phyloP scores from a whole-genome alignment of 30 jellyfish, hydroid and myxozoan genomes.

The Pelagia noctiluca region DNA sequence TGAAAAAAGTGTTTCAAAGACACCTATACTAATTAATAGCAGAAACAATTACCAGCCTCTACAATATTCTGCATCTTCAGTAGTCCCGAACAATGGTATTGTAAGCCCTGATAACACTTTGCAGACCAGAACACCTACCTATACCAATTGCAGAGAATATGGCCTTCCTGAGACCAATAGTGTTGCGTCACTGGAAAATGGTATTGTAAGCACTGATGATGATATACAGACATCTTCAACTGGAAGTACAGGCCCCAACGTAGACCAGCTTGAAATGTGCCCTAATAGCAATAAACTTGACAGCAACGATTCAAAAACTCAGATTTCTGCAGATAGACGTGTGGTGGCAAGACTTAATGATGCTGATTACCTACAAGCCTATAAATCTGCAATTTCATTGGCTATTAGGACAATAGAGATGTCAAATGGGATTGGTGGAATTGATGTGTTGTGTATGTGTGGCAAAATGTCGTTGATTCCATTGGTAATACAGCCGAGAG shows the following conservation, averaged over 20 bases:
- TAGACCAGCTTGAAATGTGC: neutral
- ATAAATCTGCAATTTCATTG: constrained; percentile 36
- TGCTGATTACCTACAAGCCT: constrained; percentile 23
- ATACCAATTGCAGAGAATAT: too few species aligned
- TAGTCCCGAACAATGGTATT: too few species aligned
- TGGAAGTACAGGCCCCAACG: neutral
- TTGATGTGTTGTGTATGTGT: constrained; percentile 48
- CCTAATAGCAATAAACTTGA: neutral
- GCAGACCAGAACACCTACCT: too few species aligned
- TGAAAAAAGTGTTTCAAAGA: too few species aligned
- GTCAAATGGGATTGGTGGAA: neutral
- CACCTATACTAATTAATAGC: too few species aligned
- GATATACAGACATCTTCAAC: too few species aligned
- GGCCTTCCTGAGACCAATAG: too few species aligned
- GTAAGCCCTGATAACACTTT: too few species aligned
- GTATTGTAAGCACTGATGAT: too few species aligned
- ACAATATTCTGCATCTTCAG: too few species aligned
- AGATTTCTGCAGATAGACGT: constrained; percentile 56
- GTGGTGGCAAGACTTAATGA: constrained; percentile 74
- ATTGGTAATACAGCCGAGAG: constrained; percentile 10
- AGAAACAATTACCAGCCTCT: too few species aligned
- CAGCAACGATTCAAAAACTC: neutral
- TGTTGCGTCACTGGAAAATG: too few species aligned
- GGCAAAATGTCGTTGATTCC: constrained; percentile 71
- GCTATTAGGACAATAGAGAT: constrained; percentile 10